phyloP scores from a whole-genome alignment of 2,888 invertebrate species.

The Hipparchia sbordonii region DNA sequence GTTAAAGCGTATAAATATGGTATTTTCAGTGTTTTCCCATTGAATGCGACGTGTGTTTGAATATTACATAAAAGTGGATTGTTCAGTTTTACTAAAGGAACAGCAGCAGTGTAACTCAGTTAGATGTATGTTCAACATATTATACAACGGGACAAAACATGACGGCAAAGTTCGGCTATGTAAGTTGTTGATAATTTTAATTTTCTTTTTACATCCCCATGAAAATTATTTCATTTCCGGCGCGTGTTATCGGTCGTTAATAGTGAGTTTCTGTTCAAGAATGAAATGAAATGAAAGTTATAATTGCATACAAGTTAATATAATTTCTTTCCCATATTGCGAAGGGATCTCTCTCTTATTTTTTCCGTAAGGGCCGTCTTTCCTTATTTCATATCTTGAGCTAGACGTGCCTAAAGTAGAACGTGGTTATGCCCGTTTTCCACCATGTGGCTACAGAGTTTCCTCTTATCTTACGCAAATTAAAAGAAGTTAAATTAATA shows the following conservation, averaged over 20 bases:
- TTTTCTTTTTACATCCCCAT: conserved; percentile 37
- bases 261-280: conserved; percentile 38
- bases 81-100: conserved; percentile 76
- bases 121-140: conserved; percentile 82
- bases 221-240: conserved; percentile 40
- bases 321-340: conserved; percentile 13
- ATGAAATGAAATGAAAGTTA: conserved; percentile 33
- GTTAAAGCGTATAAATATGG: conserved; percentile 66
- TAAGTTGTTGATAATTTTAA: conserved; percentile 55
- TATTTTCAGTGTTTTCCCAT: conserved; percentile 71
- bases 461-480: too few species aligned
- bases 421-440: too few species aligned
- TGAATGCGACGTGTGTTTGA: conserved; percentile 75
- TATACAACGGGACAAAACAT: conserved; percentile 83
- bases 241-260: conserved; percentile 38
- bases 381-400: too few species aligned
- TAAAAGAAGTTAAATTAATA: conserved; percentile 17
- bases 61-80: conserved; percentile 78
- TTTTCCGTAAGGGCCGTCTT: too few species aligned
- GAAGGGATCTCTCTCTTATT: too few species aligned
- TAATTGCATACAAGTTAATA: conserved; percentile 27
- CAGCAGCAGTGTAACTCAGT: conserved; percentile 76
- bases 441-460: too few species aligned
- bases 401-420: too few species aligned
- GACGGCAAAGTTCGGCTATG: conserved; percentile 84